Evolutionary conservation across 2,113 vertebrate species (phyloP), one percentile per base, ranked within the genome.

Genomic region (Addax nasomaculatus): DNA sequence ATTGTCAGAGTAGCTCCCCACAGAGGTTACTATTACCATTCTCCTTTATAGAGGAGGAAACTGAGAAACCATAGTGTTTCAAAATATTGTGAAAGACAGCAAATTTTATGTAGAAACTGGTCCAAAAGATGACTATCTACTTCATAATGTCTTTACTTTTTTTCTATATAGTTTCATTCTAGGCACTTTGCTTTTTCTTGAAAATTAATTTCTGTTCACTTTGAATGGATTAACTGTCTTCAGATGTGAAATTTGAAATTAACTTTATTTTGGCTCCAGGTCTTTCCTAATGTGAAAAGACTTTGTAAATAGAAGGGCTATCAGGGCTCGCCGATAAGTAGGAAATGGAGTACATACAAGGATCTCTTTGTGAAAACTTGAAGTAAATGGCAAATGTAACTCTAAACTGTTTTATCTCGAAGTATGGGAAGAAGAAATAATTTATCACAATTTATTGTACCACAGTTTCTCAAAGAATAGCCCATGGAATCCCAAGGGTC

Each of bases 11-110:
- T 58, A 85, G 39, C 51, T 47, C 62, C 8, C 39, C 1, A 1
- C 39, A 36, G 39, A 45, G 10, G 39, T 7, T 12, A 57, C 14
- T 45, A 2, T n/a, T 45, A n/a, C 17, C n/a, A 64, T 76, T 84
- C 51, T 53, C 51, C 30, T 36, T 97, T 99, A 45, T 99, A 99
- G 98, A 99, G 73, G 51, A 73, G 78, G 43, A 76, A 58, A 29
- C 79, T 9, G 49, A 45, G 55, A 39, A 25, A 55, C 19, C 43
- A 36, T 15, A 58, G 64, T 21, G 0, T 76, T 43, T 58, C 16
- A 17, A 29, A 30, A 47, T 29, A 47, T 27, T 47, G 64, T 21
- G 16, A 93, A 58, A 29, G 51, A 45, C 15, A 29, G 11, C 25
- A 39, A 27, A 8, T n/a, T 55, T 16, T 76, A 39, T 58, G 2